Percentiles rank a stretch among this genome's conserved stretches.
phyloP scores from a whole-genome alignment of 2,888 invertebrate species.

The Muscina levida region DNA sequence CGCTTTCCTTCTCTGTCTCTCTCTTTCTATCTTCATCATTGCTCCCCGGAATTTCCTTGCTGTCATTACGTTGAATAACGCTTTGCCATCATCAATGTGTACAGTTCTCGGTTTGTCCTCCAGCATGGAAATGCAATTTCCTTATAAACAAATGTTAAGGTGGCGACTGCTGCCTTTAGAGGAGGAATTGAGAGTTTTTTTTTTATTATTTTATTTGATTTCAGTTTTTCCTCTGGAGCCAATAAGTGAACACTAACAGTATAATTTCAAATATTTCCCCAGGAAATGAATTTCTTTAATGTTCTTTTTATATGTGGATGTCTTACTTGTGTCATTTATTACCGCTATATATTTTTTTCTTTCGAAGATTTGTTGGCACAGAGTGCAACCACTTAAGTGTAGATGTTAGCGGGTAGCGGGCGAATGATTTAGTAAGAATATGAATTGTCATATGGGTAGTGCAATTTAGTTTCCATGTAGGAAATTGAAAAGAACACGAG shows the following conservation, averaged over 20 bases:
- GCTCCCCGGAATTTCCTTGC: slow-evolving; percentile 18
- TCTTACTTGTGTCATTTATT: too few species aligned
- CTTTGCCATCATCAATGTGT: background rate
- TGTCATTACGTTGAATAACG: slow-evolving; percentile 2
- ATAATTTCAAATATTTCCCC: slow-evolving; percentile 51
- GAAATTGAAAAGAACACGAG: too few species aligned
- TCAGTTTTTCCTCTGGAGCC: slow-evolving; percentile 26
- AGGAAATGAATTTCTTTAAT: slow-evolving; percentile 58
- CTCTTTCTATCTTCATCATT: too few species aligned
- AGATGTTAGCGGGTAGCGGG: too few species aligned
- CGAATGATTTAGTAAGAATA: too few species aligned
- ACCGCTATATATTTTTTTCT: background rate
- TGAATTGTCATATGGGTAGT: too few species aligned
- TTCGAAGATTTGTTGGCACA: slow-evolving; percentile 18
- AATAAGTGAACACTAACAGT: slow-evolving; percentile 30
- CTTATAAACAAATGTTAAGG: slow-evolving; percentile 20
- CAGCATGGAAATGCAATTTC: slow-evolving; percentile 58
- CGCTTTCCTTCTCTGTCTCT: too few species aligned
- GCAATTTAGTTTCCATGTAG: too few species aligned
- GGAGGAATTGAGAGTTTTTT: background rate
- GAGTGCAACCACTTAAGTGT: background rate
- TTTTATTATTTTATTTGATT: slow-evolving; percentile 29
- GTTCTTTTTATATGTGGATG: background rate
- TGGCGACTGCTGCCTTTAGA: background rate
- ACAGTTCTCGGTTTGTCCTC: background rate